These are phyloP conservation scores for Chironomus striatipennis DNA, from an alignment of 1,140 invertebrate genomes.

Conservation along the genomic window DNA sequence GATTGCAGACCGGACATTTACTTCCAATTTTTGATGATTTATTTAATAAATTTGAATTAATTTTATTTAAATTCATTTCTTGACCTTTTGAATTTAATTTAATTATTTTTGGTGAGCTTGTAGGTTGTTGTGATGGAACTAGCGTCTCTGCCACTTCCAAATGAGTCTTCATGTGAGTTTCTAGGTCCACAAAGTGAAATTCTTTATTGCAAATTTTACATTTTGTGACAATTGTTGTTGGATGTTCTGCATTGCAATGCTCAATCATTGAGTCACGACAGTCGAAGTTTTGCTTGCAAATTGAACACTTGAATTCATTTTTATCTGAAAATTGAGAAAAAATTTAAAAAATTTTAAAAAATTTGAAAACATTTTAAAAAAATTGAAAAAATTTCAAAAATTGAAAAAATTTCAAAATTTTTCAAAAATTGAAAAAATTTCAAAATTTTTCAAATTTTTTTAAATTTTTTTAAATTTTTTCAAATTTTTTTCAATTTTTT, in stretches of 20 bases:
- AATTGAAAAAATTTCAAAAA: not conserved
- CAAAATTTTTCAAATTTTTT: not conserved
- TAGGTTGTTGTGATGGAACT: too few species aligned
- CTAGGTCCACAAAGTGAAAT: not conserved
- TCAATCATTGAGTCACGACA: not conserved
- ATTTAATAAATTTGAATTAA: too few species aligned
- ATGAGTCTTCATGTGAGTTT: not conserved
- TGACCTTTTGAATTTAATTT: too few species aligned
- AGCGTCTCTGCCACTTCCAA: not conserved
- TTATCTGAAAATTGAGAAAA: not conserved
- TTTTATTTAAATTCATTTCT: too few species aligned
- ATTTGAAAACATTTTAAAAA: not conserved
- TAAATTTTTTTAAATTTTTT: too few species aligned
- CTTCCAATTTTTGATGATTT: too few species aligned
- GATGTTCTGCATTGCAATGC: not conserved
- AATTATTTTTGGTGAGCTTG: too few species aligned
- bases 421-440: not conserved
- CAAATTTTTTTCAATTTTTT: too few species aligned
- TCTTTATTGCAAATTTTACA: not conserved
- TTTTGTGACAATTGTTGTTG: not conserved
- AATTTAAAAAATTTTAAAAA: not conserved
- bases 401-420: not conserved
- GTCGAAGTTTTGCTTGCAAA: not conserved
- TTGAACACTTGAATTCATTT: not conserved
- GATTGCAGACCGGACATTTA: too few species aligned